These are phyloP conservation scores for Arrhopalites spinosus DNA, from an alignment of 2,888 invertebrate genomes.

Conservation along the genomic window DNA sequence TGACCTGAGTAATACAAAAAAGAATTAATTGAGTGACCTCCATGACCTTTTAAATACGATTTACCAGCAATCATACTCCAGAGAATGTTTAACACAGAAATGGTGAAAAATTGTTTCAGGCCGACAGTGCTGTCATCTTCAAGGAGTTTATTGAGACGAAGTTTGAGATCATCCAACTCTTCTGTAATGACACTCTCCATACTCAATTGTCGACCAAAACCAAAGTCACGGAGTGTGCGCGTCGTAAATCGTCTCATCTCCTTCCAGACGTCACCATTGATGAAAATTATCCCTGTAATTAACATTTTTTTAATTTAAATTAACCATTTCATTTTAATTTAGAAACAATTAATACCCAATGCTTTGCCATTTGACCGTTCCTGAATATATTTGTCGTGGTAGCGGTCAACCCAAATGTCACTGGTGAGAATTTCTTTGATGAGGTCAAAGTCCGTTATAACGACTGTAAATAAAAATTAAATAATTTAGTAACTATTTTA, in stretches of 20 bases:
- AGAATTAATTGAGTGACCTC: no score
- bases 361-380: slow-evolving; percentile 50
- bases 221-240: slow-evolving; percentile 54
- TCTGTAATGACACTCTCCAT: slow-evolving; percentile 51
- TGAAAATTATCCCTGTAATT: slow-evolving; percentile 46
- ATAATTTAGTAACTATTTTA: not conserved
- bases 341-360: slow-evolving; percentile 48
- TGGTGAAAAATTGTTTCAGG: slow-evolving; percentile 48
- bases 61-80: slow-evolving; percentile 55
- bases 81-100: slow-evolving; percentile 52
- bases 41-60: no score
- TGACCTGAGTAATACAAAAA: no score
- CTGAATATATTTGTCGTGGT: slow-evolving; percentile 40
- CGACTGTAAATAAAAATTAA: slow-evolving; percentile 25
- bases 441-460: slow-evolving; percentile 43
- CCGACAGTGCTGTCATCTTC: slow-evolving; percentile 20
- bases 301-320: not conserved
- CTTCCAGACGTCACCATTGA: slow-evolving; percentile 52
- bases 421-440: slow-evolving; percentile 43
- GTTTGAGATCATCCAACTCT: slow-evolving; percentile 49
- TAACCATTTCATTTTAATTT: no score
- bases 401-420: slow-evolving; percentile 42
- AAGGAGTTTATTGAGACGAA: slow-evolving; percentile 26
- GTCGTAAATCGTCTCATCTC: slow-evolving; percentile 53
- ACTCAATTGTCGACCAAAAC: slow-evolving; percentile 51